A percentile compares a stretch with the other conserved stretches of the same genome.
phyloP scores from a whole-genome alignment of 2,113 vertebrate species.

The Nothobranchius kuhntae region DNA sequence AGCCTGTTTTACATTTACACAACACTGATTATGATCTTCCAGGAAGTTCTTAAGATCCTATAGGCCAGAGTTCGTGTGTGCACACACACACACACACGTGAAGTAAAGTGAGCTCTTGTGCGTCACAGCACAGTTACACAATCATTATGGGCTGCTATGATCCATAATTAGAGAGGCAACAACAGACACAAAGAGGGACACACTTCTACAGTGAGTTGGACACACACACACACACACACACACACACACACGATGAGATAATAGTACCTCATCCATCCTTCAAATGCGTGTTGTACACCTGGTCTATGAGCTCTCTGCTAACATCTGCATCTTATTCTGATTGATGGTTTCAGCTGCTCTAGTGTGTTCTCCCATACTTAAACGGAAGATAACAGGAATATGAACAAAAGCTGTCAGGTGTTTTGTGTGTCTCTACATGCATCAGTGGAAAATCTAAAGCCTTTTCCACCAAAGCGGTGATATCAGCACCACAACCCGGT shows the following conservation, averaged over 20 bases:
- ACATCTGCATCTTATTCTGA: constrained; percentile 8
- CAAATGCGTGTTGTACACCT: constrained; percentile 19
- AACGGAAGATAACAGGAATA: neutral
- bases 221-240: constrained; percentile 54
- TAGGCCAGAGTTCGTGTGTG: too few relatives aligned
- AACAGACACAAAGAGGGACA: constrained; percentile 44
- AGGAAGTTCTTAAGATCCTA: too few relatives aligned
- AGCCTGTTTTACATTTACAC: too few relatives aligned
- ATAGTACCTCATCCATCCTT: constrained; percentile 23
- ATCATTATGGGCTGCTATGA: constrained; percentile 69
- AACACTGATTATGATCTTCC: too few relatives aligned
- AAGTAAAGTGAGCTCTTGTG: constrained; percentile 46
- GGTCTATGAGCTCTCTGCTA: constrained; percentile 21
- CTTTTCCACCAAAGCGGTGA: neutral
- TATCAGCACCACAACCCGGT: neutral
- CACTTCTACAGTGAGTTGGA: constrained; percentile 21
- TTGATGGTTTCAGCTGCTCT: neutral
- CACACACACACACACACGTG: constrained; percentile 25
- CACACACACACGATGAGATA: constrained; percentile 26
- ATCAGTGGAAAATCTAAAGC: neutral
- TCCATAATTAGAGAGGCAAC: constrained; percentile 74
- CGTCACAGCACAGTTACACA: constrained; percentile 56
- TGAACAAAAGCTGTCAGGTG: neutral
- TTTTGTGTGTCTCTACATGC: too few relatives aligned
- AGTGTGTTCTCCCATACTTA: neutral